These are phyloP conservation scores for Notiomystis cincta DNA, from an alignment of 2,113 vertebrate species.

Conservation along the genomic window DNA sequence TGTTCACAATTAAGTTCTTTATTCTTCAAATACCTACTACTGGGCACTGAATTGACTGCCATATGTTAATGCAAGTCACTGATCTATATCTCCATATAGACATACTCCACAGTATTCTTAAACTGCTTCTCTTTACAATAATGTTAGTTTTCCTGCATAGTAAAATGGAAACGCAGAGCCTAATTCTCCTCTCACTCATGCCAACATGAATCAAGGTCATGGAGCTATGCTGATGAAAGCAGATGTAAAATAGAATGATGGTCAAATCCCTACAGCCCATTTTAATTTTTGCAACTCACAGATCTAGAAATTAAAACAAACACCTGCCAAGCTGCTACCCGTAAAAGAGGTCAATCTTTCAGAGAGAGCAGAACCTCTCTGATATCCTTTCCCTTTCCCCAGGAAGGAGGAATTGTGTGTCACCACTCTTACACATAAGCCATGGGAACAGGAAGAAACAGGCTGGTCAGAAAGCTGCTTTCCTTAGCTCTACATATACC, in stretches of 20 bases:
- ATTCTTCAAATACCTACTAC: slow-evolving; percentile 58
- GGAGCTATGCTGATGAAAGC: background rate
- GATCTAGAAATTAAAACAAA: slow-evolving; percentile 23
- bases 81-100: slow-evolving; percentile 29
- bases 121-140: background rate
- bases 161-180: background rate
- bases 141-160: slow-evolving; percentile 15
- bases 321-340: background rate
- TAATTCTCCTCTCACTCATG: background rate
- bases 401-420: background rate
- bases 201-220: background rate
- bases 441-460: slow-evolving; percentile 18
- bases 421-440: background rate
- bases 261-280: background rate
- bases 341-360: background rate
- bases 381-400: background rate
- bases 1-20: slow-evolving; percentile 53
- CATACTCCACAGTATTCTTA: background rate
- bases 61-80: slow-evolving; percentile 28
- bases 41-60: slow-evolving; percentile 16
- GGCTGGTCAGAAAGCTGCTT: slow-evolving; percentile 4
- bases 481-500: background rate
- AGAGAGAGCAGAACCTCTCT: background rate
- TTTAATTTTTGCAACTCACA: background rate
- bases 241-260: background rate